phyloP scores from a whole-genome alignment of 1,140 invertebrate genomes.

The Zaprionus nigranus region DNA sequence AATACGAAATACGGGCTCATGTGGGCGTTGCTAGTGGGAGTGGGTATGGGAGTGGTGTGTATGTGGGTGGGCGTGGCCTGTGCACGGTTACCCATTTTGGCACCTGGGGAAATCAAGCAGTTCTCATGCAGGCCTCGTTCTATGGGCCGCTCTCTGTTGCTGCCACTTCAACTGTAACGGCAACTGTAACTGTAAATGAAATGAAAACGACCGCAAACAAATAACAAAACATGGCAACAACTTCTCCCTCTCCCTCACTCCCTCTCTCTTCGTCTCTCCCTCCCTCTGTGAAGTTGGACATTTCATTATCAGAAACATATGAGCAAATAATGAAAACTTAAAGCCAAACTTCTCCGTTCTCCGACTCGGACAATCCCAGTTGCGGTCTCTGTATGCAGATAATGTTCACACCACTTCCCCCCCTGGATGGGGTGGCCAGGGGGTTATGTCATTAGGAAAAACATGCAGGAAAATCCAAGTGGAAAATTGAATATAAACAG shows the following conservation, averaged over 20 bases:
- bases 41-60: constrained; percentile 3
- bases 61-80: not conserved
- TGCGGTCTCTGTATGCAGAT: constrained; percentile 4
- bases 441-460: not conserved
- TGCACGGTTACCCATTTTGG: constrained; percentile 43
- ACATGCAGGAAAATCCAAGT: constrained; percentile 3
- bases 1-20: constrained; percentile 54
- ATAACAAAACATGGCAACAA: constrained; percentile 66
- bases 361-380: not conserved
- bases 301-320: constrained; percentile 42
- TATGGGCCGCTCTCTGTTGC: constrained; percentile 35
- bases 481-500: constrained; percentile 6
- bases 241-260: not conserved
- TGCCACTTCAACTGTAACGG: constrained; percentile 45
- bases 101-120: constrained; percentile 76
- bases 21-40: constrained; percentile 21
- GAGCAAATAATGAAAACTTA: not conserved
- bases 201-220: constrained; percentile 74
- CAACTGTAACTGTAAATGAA: constrained; percentile 72
- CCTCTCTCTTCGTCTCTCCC: not conserved
- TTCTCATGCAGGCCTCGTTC: constrained; percentile 53
- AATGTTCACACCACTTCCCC: not conserved
- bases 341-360: not conserved
- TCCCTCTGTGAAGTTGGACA: constrained; percentile 3
- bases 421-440: too few relatives aligned